Conservation (phyloP, 2,113 vertebrate genomes). For the Micromys minutus region DNA sequence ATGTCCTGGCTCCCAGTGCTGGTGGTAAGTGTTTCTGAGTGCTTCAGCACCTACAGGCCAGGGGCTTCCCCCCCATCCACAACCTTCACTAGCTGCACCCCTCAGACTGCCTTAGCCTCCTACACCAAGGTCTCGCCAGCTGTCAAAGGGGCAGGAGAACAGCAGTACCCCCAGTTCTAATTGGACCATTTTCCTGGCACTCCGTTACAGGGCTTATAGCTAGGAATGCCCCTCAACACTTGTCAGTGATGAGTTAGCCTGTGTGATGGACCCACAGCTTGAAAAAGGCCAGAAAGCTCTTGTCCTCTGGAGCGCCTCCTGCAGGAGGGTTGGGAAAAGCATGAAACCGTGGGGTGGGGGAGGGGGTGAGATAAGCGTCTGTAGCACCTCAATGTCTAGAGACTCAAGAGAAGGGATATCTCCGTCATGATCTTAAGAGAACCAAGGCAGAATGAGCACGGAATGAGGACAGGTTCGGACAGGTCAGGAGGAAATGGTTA, state of each 20-base stretch:
- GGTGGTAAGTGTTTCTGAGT: slow-evolving; percentile 88
- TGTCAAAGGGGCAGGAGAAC: not conserved
- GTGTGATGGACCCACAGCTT: not conserved
- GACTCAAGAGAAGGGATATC: rapidly evolving
- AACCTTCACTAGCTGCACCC: rapidly evolving
- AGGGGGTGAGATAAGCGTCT: rapidly evolving
- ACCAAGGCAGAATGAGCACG: not conserved
- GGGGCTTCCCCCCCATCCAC: rapidly evolving
- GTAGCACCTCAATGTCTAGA: not conserved
- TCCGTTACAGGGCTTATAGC: not conserved
- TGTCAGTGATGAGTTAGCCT: not conserved
- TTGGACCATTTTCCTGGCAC: not conserved
- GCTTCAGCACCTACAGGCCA: not conserved
- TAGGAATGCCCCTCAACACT: not conserved
- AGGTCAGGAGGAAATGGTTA: not conserved
- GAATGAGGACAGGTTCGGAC: not conserved
- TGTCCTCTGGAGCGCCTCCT: not conserved
- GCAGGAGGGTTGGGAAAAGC: no score
- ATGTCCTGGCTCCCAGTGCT: slow-evolving; percentile 89
- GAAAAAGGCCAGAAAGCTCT: not conserved
- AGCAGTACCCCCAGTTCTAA: not conserved
- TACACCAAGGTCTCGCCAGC: not conserved
- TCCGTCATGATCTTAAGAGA: not conserved
- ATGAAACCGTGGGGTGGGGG: rapidly evolving
- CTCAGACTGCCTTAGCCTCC: not conserved